phyloP scores from a whole-genome alignment of 2,888 invertebrate genomes.

The Drosophila kokeensis region DNA sequence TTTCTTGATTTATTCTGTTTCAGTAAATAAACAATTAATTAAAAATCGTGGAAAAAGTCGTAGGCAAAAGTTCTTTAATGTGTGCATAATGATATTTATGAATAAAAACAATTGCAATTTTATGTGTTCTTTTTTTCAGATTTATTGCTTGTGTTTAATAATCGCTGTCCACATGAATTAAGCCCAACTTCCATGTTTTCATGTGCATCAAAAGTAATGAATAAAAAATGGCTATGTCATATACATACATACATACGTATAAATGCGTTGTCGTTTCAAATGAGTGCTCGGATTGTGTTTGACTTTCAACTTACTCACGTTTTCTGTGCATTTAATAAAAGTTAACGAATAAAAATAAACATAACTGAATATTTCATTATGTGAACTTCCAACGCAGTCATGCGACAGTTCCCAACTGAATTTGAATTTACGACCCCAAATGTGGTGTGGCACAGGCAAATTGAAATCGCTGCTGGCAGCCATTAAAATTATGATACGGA shows the following conservation, averaged over 20 bases:
- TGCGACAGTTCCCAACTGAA: background rate
- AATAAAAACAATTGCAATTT: background rate
- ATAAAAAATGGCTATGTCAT: conserved; percentile 5
- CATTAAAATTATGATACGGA: background rate
- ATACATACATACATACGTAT: no score
- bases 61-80: background rate
- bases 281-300: conserved; percentile 5
- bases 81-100: background rate
- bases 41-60: background rate
- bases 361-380: background rate
- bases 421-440: conserved; percentile 4
- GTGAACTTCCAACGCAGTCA: conserved; percentile 2
- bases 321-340: conserved; percentile 1
- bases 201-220: background rate
- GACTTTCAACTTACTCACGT: conserved; percentile 3
- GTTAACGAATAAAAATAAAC: background rate
- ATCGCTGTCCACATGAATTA: background rate
- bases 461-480: background rate
- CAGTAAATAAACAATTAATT: background rate
- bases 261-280: background rate
- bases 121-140: background rate
- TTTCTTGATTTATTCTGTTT: no score
- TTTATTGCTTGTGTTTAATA: background rate
- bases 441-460: background rate
- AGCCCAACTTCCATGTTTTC: background rate